Conservation (phyloP, 2,113 vertebrate genomes). For the Cebus imitator region DNA sequence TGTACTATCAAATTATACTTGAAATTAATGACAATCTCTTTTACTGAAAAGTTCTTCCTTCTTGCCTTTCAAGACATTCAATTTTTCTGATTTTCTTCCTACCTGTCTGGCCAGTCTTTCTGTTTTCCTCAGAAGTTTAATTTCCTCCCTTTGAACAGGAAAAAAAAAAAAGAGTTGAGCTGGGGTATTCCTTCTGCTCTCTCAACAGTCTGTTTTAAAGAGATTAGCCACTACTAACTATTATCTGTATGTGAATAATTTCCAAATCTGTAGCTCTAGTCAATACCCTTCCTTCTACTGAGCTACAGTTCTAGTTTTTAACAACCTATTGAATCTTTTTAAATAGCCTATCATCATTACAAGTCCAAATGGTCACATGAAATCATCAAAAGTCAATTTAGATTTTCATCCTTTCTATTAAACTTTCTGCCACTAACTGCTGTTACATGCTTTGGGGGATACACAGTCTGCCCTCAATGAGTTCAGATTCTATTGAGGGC, state of each 20-base stretch:
- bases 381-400: background rate
- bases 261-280: background rate
- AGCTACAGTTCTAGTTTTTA: background rate
- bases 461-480: background rate
- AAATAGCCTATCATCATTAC: background rate
- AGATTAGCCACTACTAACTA: background rate
- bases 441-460: background rate
- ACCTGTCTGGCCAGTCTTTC: background rate
- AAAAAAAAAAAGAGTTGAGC: background rate
- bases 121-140: background rate
- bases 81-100: background rate
- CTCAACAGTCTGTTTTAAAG: background rate
- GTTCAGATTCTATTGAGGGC: background rate
- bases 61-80: background rate
- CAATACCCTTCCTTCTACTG: background rate
- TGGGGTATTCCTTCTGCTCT: background rate
- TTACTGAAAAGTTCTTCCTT: background rate
- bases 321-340: background rate
- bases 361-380: background rate
- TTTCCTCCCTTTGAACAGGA: background rate
- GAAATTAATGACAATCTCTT: background rate
- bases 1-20: background rate
- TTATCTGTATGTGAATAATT: background rate
- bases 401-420: background rate
- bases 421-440: background rate